Percentiles rank a stretch among this genome's conserved stretches.
phyloP scores from a whole-genome alignment of 2,888 invertebrate species.

The Bellardia bayeri region DNA sequence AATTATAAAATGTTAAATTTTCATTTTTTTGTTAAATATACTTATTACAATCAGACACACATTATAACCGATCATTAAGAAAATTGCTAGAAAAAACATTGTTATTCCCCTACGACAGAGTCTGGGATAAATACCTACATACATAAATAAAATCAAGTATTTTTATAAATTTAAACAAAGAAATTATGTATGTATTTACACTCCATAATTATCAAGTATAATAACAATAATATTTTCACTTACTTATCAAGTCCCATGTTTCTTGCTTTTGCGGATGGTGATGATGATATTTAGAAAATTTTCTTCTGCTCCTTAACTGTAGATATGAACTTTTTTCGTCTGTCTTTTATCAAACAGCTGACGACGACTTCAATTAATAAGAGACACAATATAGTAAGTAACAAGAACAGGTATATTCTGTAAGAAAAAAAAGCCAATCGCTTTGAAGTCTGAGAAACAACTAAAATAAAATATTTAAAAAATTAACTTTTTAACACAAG shows the following conservation, averaged over 20 bases:
- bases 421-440: slow-evolving; percentile 8
- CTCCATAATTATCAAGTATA: too few relatives aligned
- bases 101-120: too few relatives aligned
- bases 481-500: slow-evolving; percentile 45
- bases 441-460: slow-evolving; percentile 51
- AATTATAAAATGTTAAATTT: too few relatives aligned
- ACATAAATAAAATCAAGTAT: background rate
- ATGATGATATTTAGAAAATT: slow-evolving; percentile 6
- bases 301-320: slow-evolving; percentile 20
- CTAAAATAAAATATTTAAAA: slow-evolving; percentile 53
- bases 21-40: too few relatives aligned
- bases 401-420: slow-evolving; percentile 6
- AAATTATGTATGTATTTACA: background rate
- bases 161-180: background rate
- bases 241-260: slow-evolving; percentile 77
- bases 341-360: slow-evolving; percentile 34
- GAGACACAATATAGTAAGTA: background rate
- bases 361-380: slow-evolving; percentile 19
- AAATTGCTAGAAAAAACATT: too few relatives aligned
- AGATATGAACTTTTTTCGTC: slow-evolving; percentile 4
- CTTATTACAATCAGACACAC: too few relatives aligned
- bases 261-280: background rate
- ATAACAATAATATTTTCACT: slow-evolving; percentile 58
- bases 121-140: background rate
- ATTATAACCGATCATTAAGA: too few relatives aligned